Base-by-base conservation (phyloP, 2,888 invertebrate genomes). In the Carpatolechia fugitivella region DNA sequence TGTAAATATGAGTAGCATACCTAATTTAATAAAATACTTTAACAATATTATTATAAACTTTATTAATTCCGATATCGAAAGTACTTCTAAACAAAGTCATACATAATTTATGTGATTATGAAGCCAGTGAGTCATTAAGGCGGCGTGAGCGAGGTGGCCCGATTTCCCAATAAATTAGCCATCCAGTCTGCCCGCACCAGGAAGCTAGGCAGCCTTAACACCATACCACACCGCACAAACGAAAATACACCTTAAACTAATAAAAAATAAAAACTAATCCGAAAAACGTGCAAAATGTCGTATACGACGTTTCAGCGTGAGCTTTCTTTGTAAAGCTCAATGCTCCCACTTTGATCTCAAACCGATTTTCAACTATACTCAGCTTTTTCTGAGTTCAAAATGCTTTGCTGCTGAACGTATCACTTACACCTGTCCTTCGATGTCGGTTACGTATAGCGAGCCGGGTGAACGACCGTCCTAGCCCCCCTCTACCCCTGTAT, bases 381-480 rank as follows among this genome's bases (percentile, higher is more conserved):
- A 5, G 4, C 35, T 49, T 35, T 49, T 16, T 18, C 11, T 33
- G 49, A 68, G 71, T 69, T 59, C n/a, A 65, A 53, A 65, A 67
- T 82, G 5, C 49, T 55, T 59, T 71, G 11, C 2, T 63, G 18
- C 38, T 29, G 20, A 30, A 2, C 48, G 56, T 53, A 66, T 60
- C 60, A 64, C 64, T 66, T 85, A 68, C 49, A 74, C 46, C 75
- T 49, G 73, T 82, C 58, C 67, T 56, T 57, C 46, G 57, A 48
- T 59, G 52, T 54, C 48, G 57, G 62, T 63, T 60, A 62, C 31
- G 66, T 72, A 65, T 64, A 63, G 66, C 66, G 79, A 60, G 80
- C 72, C 66, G 81, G 87, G 83, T 89, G 86, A 82, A 74, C 78
- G 87, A 60, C 86, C 89, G 88, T 87, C 89, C 88, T 89, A 88